These are phyloP conservation scores for Platysteira castanea DNA, from an alignment of 2,113 vertebrate species.

Conservation along the genomic window DNA sequence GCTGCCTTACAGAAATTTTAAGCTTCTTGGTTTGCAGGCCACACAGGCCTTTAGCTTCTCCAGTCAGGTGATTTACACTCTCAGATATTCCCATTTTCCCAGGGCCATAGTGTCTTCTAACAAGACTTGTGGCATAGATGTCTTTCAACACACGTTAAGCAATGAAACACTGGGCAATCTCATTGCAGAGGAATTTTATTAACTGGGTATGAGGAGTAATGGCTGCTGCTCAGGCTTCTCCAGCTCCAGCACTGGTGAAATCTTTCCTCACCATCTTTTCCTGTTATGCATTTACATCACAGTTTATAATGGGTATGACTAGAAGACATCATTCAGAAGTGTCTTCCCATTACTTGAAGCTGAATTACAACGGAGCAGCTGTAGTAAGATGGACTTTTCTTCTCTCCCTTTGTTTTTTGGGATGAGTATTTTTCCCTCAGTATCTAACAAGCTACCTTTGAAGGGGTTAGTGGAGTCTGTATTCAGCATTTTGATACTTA, in stretches of 20 bases:
- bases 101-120: not conserved
- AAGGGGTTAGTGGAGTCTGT: not conserved
- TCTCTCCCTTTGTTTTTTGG: not conserved
- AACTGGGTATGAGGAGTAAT: not conserved
- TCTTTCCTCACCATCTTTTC: not conserved
- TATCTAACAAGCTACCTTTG: not conserved
- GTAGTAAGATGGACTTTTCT: not conserved
- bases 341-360: not conserved
- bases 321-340: not conserved
- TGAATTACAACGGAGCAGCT: not conserved
- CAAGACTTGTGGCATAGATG: not conserved
- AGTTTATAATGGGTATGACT: not conserved
- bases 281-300: not conserved
- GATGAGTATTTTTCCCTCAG: not conserved
- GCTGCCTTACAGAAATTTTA: not conserved
- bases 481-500: not conserved
- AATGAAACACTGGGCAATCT: not conserved
- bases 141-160: not conserved
- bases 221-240: not conserved
- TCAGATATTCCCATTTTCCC: not conserved
- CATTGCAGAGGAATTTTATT: not conserved
- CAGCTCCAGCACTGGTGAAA: not conserved
- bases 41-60: not conserved
- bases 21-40: not conserved
- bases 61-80: not conserved